Conservation (phyloP, 1,140 invertebrate genomes). For the Calycopis cecrops region DNA sequence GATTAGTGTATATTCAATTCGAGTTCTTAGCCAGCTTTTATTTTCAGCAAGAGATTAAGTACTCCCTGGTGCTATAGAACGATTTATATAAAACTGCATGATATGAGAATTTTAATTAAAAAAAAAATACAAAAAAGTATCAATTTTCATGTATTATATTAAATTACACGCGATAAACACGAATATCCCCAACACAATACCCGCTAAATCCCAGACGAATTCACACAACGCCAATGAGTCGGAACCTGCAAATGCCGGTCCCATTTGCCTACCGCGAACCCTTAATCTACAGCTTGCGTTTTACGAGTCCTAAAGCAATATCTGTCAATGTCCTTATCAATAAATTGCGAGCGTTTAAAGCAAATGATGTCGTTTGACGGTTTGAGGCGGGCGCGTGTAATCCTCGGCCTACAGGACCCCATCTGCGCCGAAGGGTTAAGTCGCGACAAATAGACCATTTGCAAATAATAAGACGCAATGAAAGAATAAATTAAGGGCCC, state of each 20-base stretch:
- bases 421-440: conserved; percentile 72
- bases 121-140: no score
- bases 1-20: no score
- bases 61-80: no score
- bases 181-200: conserved; percentile 16
- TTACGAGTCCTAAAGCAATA: conserved; percentile 67
- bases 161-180: not conserved
- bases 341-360: conserved; percentile 68
- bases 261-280: conserved; percentile 61
- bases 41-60: no score
- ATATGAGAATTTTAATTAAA: no score
- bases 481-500: conserved; percentile 69
- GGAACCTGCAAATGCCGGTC: conserved; percentile 51
- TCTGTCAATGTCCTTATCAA: conserved; percentile 74
- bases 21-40: no score
- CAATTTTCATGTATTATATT: not conserved
- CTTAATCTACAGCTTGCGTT: conserved; percentile 69
- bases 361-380: conserved; percentile 68
- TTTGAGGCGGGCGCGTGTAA: conserved; percentile 56
- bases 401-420: conserved; percentile 60
- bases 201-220: conserved; percentile 39
- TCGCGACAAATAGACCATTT: conserved; percentile 74
- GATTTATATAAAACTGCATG: no score
- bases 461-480: conserved; percentile 74
- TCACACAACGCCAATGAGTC: conserved; percentile 46